Evolutionary conservation across 2,797 vertebrate species (phyloP).

Genomic region (Bradypus variegatus): DNA sequence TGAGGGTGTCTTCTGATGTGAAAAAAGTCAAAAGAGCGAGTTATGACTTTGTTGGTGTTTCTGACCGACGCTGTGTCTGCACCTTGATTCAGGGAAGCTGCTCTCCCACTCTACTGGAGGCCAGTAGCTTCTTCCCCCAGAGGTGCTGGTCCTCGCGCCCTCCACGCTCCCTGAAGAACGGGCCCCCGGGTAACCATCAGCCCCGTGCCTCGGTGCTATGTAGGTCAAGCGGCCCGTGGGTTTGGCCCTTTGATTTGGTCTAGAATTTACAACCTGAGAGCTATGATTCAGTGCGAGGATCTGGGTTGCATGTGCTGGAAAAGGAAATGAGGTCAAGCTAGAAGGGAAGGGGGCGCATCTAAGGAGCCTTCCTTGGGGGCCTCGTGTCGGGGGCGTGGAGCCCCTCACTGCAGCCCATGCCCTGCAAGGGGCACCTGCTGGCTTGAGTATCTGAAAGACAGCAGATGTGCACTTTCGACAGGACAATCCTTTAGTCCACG

Average conservation of each 20-base stretch:
- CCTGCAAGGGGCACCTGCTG: not conserved
- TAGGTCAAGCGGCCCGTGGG: not conserved
- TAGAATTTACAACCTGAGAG: slow-evolving; percentile 60
- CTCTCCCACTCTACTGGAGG: slow-evolving; percentile 29
- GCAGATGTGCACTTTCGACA: rapidly evolving
- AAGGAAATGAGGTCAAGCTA: slow-evolving; percentile 8
- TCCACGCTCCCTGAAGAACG: slow-evolving; percentile 24
- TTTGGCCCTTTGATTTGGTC: slow-evolving; percentile 21
- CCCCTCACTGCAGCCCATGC: rapidly evolving
- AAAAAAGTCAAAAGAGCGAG: slow-evolving; percentile 1
- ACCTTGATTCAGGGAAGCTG: not conserved
- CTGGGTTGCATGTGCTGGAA: slow-evolving; percentile 48
- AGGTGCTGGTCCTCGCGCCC: slow-evolving; percentile 36
- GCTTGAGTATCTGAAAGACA: rapidly evolving
- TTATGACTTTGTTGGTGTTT: slow-evolving; percentile 26
- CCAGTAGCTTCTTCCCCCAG: slow-evolving; percentile 22
- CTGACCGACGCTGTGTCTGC: slow-evolving; percentile 41
- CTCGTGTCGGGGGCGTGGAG: not conserved
- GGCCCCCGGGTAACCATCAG: not conserved
- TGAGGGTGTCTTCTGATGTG: not conserved
- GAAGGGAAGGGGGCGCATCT: not conserved
- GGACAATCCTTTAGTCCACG: not conserved
- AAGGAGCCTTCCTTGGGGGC: not conserved
- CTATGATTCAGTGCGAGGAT: slow-evolving; percentile 20
- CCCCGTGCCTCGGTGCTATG: not conserved